Evolutionary conservation across 2,888 invertebrate genomes (phyloP).

Genomic region (Lasioglossum oenotherae): DNA sequence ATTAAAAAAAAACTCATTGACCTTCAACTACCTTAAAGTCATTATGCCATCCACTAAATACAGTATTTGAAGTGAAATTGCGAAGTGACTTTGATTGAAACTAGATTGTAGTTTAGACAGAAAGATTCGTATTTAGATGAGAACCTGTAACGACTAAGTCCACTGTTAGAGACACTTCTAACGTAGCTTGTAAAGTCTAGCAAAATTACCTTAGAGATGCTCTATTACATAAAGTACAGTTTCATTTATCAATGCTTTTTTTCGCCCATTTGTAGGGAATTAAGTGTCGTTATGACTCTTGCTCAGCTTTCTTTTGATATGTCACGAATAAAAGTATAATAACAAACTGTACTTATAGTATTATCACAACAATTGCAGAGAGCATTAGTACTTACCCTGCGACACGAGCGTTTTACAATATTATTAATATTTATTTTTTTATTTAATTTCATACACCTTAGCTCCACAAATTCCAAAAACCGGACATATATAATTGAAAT

Average conservation of each 20-base stretch:
- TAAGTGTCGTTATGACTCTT: conserved; percentile 27
- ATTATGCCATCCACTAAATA: conserved; percentile 73
- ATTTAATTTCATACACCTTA: conserved; percentile 38
- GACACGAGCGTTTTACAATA: conserved; percentile 65
- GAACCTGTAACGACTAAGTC: conserved; percentile 66
- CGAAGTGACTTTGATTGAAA: conserved; percentile 67
- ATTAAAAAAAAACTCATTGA: conserved; percentile 42
- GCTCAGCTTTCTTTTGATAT: conserved; percentile 43
- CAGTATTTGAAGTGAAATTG: conserved; percentile 60
- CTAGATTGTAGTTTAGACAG: conserved; percentile 65
- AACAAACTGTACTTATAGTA: conserved; percentile 59
- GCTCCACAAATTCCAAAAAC: conserved; percentile 35
- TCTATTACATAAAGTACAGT: conserved; percentile 57
- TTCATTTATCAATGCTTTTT: conserved; percentile 49
- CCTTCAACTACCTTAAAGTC: conserved; percentile 57
- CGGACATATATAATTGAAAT: conserved; percentile 11
- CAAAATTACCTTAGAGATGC: conserved; percentile 57
- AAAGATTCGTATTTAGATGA: conserved; percentile 67
- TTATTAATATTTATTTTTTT: conserved; percentile 68
- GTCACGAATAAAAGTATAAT: conserved; percentile 26
- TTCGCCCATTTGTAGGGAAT: conserved; percentile 48
- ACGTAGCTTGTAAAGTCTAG: conserved; percentile 68
- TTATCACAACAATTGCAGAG: conserved; percentile 41
- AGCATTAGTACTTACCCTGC: conserved; percentile 49
- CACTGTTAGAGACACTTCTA: conserved; percentile 72